Percentiles rank a stretch among this genome's conserved stretches.
These are phyloP conservation scores for Motacilla alba DNA, from an alignment of 2,113 vertebrate species.

Conservation along the genomic window DNA sequence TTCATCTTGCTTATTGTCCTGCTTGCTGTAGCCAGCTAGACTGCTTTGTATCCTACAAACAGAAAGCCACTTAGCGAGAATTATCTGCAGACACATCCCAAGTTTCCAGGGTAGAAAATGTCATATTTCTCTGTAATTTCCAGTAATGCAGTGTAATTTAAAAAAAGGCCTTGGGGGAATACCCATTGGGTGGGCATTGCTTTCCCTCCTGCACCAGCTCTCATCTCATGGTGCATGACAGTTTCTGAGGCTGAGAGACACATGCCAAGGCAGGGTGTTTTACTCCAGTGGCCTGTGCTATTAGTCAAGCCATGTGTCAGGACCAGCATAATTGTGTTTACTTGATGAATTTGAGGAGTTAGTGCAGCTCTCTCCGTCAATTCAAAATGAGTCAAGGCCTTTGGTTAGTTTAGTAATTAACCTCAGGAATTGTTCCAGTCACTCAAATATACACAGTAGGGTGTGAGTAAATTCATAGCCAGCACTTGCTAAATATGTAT, in stretches of 20 bases:
- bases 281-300: neutral
- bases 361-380: neutral
- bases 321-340: constrained; percentile 9
- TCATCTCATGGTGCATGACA: neutral
- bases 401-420: constrained; percentile 54
- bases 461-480: neutral
- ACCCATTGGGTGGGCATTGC: neutral
- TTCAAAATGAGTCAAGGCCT: constrained; percentile 13
- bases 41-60: neutral
- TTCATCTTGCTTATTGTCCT: neutral
- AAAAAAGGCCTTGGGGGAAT: neutral
- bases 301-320: neutral
- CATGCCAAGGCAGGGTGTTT: neutral
- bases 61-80: neutral
- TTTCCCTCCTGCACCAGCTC: neutral
- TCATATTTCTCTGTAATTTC: neutral
- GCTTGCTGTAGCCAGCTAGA: neutral
- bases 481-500: neutral
- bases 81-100: neutral
- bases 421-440: constrained; percentile 28
- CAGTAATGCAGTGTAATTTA: neutral
- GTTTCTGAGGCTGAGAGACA: neutral
- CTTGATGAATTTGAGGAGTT: neutral
- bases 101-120: neutral
- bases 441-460: neutral